Evolutionary conservation across 92 coral and sea anemone species (phyloP).

Genomic region (Epizoanthus ramosus): DNA sequence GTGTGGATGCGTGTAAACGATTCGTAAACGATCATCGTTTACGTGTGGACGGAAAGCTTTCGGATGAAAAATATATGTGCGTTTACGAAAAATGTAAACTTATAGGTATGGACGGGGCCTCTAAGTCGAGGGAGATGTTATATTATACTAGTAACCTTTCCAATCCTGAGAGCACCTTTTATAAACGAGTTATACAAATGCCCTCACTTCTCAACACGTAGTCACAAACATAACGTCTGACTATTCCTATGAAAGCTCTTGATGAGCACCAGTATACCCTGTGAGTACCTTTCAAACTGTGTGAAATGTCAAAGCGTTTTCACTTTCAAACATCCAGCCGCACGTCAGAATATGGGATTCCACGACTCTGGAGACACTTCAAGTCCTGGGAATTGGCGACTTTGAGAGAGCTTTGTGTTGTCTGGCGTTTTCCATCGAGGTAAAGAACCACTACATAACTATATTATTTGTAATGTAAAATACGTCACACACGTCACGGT

Average conservation of each 20-base stretch:
- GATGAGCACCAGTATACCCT: not conserved
- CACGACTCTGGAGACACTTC: constrained; percentile 63
- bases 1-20: too few species aligned
- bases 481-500: too few species aligned
- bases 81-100: too few species aligned
- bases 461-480: too few species aligned
- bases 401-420: constrained; percentile 79
- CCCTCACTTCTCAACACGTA: not conserved
- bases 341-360: constrained; percentile 81
- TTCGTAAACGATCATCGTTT: too few species aligned
- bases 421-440: constrained; percentile 74
- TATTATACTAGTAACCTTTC: too few species aligned
- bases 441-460: not conserved
- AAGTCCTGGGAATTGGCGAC: constrained; percentile 76
- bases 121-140: too few species aligned
- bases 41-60: too few species aligned
- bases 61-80: too few species aligned
- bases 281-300: not conserved
- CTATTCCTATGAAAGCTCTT: not conserved
- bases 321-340: constrained; percentile 53
- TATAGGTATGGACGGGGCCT: too few species aligned
- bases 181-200: too few species aligned
- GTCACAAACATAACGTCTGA: not conserved
- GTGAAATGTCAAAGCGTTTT: not conserved
- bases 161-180: too few species aligned